Percentiles rank a stretch among this genome's conserved stretches.
Evolutionary conservation across 2,888 invertebrate genomes (phyloP).

Genomic region (Lymantria dispar): DNA sequence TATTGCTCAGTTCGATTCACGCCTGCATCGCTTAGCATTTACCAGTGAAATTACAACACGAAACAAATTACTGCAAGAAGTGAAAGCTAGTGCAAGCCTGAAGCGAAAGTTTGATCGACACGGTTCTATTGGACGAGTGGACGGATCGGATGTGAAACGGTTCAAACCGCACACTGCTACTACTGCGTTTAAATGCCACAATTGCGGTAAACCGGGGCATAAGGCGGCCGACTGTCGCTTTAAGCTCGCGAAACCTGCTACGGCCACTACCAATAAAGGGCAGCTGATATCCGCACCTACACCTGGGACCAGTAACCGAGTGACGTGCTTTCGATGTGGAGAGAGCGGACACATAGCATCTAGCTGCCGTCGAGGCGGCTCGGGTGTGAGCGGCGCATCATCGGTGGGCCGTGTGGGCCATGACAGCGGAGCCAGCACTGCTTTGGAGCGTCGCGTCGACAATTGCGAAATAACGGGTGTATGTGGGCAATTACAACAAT

Average conservation of each 20-base stretch:
- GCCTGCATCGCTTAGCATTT: neutral
- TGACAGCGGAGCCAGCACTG: neutral
- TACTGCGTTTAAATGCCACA: too few relatives aligned
- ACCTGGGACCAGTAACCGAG: neutral
- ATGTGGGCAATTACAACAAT: neutral
- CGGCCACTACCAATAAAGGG: too few relatives aligned
- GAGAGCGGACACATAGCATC: neutral
- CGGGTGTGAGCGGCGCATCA: neutral
- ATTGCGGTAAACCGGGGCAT: neutral
- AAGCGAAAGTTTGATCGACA: neutral
- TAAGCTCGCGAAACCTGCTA: neutral
- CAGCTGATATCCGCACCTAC: too few relatives aligned
- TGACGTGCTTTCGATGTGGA: constrained; percentile 5
- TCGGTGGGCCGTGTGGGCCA: neutral
- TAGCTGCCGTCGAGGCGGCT: neutral
- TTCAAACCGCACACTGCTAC: too few relatives aligned
- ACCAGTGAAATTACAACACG: neutral
- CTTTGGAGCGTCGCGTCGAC: neutral
- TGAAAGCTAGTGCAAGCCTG: neutral
- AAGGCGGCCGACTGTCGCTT: neutral
- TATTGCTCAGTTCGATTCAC: neutral
- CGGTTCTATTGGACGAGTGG: too few relatives aligned
- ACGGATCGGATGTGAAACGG: too few relatives aligned
- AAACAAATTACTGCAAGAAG: neutral
- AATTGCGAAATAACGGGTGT: neutral